Evolutionary conservation across 1,140 invertebrate species (phyloP), one percentile per base, ranked within the genome.

Genomic region (Anoplophora glabripennis): DNA sequence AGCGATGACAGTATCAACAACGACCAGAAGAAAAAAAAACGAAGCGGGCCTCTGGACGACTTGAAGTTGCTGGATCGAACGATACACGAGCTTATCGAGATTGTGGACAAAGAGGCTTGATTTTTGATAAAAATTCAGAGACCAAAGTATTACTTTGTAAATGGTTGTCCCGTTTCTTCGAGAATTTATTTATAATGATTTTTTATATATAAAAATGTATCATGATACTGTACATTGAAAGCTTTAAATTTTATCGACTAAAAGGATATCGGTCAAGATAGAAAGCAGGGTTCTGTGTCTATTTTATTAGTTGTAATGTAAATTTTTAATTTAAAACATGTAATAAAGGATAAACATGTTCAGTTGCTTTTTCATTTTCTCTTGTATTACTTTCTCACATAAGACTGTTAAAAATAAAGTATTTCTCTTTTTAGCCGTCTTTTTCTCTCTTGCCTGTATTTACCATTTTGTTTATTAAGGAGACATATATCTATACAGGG

Each of bases 21-120:
- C 4, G 54, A 65, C n/a, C 69, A 63, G 38, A 63, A 63, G 35
- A 21, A 34, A 41, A 51, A 44, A 10, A 55, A 18, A 40, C 21
- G 51, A 21, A 48, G 58, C 34, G 64, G 56, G 47, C 59, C 64
- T 15, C 14, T 69, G 33, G 61, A 65, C 21, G 52, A 71, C 53
- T 57, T 75, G 45, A 69, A 72, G 57, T 49, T 75, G 36, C 52
- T 75, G 18, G 64, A 69, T 42, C 55, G 62, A 38, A 67, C 66
- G 38, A 64, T 75, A 42, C 68, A 69, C 49, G 72, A 73, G 57
- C 62, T 75, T 55, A 63, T 72, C 17, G 62, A 61, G 42, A 66
- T 75, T 57, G 65, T 72, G 41, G 63, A 75, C 35, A 71, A 70
- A 46, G 60, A 67, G 55, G 61, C 54, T 59, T 70, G 57, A 62